A percentile compares a stretch with the other conserved stretches of the same genome.
phyloP scores from a whole-genome alignment of 2,888 invertebrate genomes.

The Apodemia mormo region DNA sequence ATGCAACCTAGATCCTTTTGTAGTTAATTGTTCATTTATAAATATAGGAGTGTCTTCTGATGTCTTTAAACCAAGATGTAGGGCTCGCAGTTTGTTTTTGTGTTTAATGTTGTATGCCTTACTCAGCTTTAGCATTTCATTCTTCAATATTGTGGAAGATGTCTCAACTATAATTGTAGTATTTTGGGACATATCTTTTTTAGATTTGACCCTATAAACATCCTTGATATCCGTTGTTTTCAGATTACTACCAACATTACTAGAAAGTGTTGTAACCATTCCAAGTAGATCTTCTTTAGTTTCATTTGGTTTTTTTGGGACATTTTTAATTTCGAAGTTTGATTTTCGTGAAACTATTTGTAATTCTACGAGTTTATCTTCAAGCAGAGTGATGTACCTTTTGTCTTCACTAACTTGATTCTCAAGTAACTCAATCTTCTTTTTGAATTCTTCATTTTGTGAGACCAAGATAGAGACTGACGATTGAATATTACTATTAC shows the following conservation, averaged over 20 bases:
- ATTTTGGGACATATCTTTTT: conserved; percentile 22
- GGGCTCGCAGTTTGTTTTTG: conserved; percentile 30
- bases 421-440: conserved; percentile 22
- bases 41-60: conserved; percentile 29
- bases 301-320: conserved; percentile 25
- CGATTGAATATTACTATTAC: no score
- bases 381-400: conserved; percentile 29
- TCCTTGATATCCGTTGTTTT: conserved; percentile 29
- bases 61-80: conserved; percentile 26
- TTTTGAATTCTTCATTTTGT: conserved; percentile 28
- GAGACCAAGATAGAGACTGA: conserved; percentile 8
- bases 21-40: conserved; percentile 19
- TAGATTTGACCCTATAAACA: conserved; percentile 30
- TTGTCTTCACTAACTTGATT: conserved; percentile 20
- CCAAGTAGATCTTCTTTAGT: conserved; percentile 28
- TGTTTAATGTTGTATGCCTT: conserved; percentile 31
- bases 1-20: not conserved
- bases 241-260: conserved; percentile 25
- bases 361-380: conserved; percentile 32
- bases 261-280: conserved; percentile 25
- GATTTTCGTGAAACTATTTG: conserved; percentile 27
- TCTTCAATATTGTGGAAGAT: conserved; percentile 32
- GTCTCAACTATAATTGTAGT: conserved; percentile 36
- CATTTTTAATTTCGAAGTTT: conserved; percentile 17
- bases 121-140: conserved; percentile 29